Evolutionary conservation across 2,888 invertebrate species (phyloP), one percentile per base, ranked within the genome.

Genomic region (Watsonalla cultraria): DNA sequence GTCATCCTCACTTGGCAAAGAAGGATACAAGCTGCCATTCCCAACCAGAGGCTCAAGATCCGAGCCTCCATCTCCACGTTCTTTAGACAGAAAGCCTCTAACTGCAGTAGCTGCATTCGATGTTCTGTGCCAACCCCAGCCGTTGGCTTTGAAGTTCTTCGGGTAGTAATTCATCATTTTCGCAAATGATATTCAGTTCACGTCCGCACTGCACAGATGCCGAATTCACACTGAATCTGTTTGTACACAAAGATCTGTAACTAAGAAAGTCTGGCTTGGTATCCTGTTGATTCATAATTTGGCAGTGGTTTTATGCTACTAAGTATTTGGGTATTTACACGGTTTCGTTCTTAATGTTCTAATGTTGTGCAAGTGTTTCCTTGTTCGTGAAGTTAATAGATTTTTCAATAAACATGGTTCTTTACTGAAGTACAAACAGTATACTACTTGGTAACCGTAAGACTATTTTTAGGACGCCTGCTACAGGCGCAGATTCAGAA

Each of bases 61-160:
- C 5, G 73, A 64, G 2, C 73, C 74, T 52, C 78, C 82, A 2
- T 84, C 82, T 1, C 84, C 88, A 14, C 89, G 72, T 59, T 87
- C 90, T 5, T 76, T 74, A 51, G 74, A 82, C 57, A 90, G 64
- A 56, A 90, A 90, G 0, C 88, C 87, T 8, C 71, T 70, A 0
- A 87, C 86, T 6, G 89, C 89, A 0, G 76, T 69, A 0, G 86
- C 68, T 0, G 84, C 82, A n/a, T 61, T 79, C 6, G 70, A 66
- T 0, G 71, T 61, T 14, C 90, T 69, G 59, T 90, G 90, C 90
- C 90, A 90, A 0, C 90, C 90, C 88, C 87, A 90, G 0, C 90
- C 90, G 55, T 89, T 85, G 47, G 89, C 88, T 54, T 80, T 86
- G 56, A 90, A 84, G 62, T 90, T 90, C 73, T 88, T 90, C 63